Conservation (phyloP, 2,113 vertebrate genomes). For the Parotia lawesii region DNA sequence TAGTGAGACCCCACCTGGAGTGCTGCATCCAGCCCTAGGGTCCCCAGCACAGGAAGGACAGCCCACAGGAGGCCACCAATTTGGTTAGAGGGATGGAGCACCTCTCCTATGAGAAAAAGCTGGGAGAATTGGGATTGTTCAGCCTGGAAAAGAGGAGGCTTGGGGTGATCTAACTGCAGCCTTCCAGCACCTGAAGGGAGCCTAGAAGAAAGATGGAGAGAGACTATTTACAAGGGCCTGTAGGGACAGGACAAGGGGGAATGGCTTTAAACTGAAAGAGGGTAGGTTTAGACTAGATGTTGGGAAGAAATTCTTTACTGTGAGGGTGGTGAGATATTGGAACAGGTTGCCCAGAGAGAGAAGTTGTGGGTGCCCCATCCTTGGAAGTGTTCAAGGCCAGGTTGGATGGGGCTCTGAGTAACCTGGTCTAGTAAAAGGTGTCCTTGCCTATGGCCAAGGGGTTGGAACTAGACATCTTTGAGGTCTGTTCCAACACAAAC, state of each 20-base stretch:
- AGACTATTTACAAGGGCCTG: not conserved
- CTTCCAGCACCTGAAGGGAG: not conserved
- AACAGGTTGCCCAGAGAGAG: not conserved
- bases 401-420: not conserved
- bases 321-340: too few species aligned
- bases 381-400: not conserved
- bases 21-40: not conserved
- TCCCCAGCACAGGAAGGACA: not conserved
- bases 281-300: not conserved
- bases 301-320: not conserved
- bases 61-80: not conserved
- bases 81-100: not conserved
- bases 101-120: not conserved
- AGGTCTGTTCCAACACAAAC: not conserved
- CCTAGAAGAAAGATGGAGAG: not conserved
- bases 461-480: not conserved
- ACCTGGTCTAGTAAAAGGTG: not conserved
- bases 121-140: not conserved
- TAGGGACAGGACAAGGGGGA: not conserved
- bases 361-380: not conserved
- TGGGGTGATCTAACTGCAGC: too few species aligned
- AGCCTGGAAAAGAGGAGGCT: not conserved
- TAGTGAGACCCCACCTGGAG: not conserved
- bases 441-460: rapidly evolving
- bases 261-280: not conserved